Conservation (phyloP, 2,797 vertebrate species). For the Pyrrhura leucotis region DNA sequence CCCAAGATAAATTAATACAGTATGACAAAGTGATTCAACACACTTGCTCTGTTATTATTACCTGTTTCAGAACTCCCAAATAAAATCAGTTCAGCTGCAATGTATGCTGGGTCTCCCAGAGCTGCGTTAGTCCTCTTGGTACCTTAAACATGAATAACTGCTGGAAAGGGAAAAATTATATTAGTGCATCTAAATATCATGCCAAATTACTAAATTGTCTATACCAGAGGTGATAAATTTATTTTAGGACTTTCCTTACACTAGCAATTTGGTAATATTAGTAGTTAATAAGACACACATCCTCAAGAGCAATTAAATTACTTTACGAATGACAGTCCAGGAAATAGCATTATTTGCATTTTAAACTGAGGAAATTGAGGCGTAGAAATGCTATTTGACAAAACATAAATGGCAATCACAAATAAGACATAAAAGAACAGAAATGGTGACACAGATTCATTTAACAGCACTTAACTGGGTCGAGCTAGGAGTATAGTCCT, state of each 20-base stretch:
- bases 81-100: conserved; percentile 59
- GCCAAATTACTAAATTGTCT: conserved; percentile 22
- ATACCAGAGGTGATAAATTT: not conserved
- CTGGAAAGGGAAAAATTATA: not conserved
- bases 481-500: not conserved
- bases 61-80: conserved; percentile 39
- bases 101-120: not conserved
- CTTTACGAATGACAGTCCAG: not conserved
- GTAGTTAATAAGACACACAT: not conserved
- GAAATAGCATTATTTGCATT: conserved; percentile 16
- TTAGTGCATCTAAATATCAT: not conserved
- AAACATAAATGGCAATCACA: not conserved
- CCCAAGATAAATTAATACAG: conserved; percentile 60
- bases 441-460: not conserved
- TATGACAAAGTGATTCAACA: conserved; percentile 60
- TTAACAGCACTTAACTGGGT: not conserved
- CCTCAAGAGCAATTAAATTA: not conserved
- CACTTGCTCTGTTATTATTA: conserved; percentile 58
- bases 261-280: not conserved
- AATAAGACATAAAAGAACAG: not conserved
- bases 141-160: not conserved
- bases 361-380: not conserved
- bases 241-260: not conserved
- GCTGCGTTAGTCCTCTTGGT: not conserved
- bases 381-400: not conserved